phyloP scores from a whole-genome alignment of 1,140 invertebrate genomes.

The Drosophila hydei region DNA sequence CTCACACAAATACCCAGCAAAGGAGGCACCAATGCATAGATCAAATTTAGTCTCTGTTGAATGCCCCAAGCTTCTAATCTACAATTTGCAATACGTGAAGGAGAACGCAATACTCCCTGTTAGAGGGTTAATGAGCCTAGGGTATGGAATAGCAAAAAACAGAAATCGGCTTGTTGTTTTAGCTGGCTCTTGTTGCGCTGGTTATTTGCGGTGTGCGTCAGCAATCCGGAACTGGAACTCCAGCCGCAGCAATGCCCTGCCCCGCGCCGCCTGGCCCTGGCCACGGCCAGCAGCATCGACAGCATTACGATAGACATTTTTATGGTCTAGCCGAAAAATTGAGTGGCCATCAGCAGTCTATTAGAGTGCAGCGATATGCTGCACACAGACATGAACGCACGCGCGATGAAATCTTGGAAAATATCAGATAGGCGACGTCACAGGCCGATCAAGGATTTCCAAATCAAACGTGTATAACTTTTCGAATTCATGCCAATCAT shows the following conservation, averaged over 20 bases:
- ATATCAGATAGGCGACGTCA: not conserved
- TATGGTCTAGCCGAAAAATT: conserved; percentile 20
- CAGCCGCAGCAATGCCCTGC: conserved; percentile 9
- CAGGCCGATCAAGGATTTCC: not conserved
- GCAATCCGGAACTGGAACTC: conserved; percentile 47
- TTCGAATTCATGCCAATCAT: not conserved
- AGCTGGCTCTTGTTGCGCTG: conserved; percentile 25
- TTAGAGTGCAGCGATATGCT: conserved; percentile 9
- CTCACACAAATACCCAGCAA: no score
- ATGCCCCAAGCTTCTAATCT: no score
- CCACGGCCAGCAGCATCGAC: not conserved
- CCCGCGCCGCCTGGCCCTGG: not conserved
- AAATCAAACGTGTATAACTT: no score
- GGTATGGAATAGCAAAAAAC: conserved; percentile 19
- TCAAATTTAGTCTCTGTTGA: no score
- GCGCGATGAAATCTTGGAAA: not conserved
- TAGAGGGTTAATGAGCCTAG: not conserved
- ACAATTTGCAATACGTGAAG: not conserved
- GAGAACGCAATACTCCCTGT: not conserved
- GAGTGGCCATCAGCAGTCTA: conserved; percentile 29
- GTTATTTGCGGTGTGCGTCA: conserved; percentile 30
- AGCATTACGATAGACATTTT: conserved; percentile 26
- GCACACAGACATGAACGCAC: not conserved
- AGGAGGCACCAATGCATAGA: no score
- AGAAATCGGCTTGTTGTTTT: conserved; percentile 13